Conservation (phyloP, 53 echinoderm and acorn worm genomes). For the Hippasteria phrygiana region DNA sequence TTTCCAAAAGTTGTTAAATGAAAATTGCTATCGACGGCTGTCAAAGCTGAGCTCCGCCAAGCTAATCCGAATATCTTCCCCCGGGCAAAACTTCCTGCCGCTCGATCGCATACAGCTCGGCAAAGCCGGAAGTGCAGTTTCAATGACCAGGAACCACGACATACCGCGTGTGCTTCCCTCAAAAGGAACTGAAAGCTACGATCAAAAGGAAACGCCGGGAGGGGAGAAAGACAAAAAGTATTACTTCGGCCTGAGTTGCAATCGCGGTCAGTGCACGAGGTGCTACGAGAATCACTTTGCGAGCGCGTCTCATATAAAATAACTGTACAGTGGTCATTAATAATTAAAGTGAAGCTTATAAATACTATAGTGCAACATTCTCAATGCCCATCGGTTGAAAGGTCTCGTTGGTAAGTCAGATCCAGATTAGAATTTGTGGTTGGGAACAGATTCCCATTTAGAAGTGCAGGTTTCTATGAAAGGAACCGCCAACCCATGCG, state of each 20-base stretch:
- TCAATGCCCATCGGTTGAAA: too few species aligned
- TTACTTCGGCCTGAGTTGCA: neutral
- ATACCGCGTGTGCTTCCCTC: constrained; percentile 15
- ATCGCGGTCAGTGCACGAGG: constrained; percentile 2
- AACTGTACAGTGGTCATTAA: neutral
- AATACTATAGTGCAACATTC: too few species aligned
- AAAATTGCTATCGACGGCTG: neutral
- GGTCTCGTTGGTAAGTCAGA: too few species aligned
- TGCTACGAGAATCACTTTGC: neutral
- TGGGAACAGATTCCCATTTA: too few species aligned
- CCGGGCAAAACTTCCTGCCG: constrained; percentile 8
- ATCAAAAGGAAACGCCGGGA: neutral
- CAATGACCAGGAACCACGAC: constrained; percentile 11
- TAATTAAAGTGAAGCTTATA: neutral
- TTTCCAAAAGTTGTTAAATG: neutral
- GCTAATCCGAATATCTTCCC: constrained; percentile 52
- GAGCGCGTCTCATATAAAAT: neutral
- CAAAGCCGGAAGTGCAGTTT: constrained; percentile 18
- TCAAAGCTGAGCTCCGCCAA: neutral
- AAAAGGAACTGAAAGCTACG: neutral
- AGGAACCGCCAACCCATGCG: too few species aligned
- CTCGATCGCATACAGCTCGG: neutral
- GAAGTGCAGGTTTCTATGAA: too few species aligned
- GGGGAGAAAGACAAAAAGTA: neutral
- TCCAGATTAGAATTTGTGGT: too few species aligned